Base-by-base conservation (phyloP, 2,888 invertebrate genomes). In the Plebejus melissa region DNA sequence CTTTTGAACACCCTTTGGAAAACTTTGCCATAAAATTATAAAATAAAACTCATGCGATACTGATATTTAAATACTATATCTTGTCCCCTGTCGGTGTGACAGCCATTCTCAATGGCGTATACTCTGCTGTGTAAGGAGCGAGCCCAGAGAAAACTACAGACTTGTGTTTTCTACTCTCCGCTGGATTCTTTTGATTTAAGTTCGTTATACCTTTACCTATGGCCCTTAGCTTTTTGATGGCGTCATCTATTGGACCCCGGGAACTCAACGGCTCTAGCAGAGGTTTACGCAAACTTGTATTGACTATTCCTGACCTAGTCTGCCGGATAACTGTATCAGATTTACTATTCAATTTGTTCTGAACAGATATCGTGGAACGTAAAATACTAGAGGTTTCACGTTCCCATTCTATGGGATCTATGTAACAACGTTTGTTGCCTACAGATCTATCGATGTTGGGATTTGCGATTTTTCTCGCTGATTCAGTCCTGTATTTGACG, bases 301-400 rank as follows among this genome's bases (percentile, higher is more conserved):
- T 84, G 78, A 85, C 78, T 74, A 85, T 77, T 78, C 89, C 86
- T 50, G 90, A 90, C 83, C 90, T 93, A 36, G 87, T 84, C 82
- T 89, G 87, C 78, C 90, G 85, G 38, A 83, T 78, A 75, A 82
- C 76, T 16, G 84, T 80, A 76, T 91, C 91, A n/a, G 84, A 79
- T 80, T 86, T 88, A 80, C 82, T 80, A 69, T 78, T 69, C 70
- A 86, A 80, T 87, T 91, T 92, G 78, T 91, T 91, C 77, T 92
- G 91, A 75, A 93, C 90, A 6, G 93, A 92, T 82, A 93, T 89
- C 4, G 93, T 93, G 3, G 92, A 86, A 58, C 93, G 88, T 36
- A 91, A 86, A 76, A 95, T 94, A 85, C 94, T 94, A 79, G 94
- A 94, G 60, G 94, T 94, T 82, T 94, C 94, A 75, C 92, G 90